Percentiles rank a stretch among this genome's conserved stretches.
These are phyloP conservation scores for Philotrypesis tridentata DNA, from an alignment of 1,140 invertebrate species.

Conservation along the genomic window DNA sequence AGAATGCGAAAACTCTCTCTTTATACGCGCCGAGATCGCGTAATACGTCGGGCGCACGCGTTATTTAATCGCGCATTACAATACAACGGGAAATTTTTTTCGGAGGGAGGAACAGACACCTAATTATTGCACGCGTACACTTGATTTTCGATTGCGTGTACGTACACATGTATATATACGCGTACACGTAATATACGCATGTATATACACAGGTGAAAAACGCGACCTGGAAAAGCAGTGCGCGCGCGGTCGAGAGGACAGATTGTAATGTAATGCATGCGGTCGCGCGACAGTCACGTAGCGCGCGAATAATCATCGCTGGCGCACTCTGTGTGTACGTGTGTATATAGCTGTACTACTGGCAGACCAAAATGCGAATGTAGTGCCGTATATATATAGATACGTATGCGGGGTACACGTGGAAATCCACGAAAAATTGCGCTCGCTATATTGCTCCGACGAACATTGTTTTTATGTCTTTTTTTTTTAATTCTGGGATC, in stretches of 20 bases:
- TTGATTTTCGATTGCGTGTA: too few species aligned
- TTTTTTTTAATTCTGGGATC: too few species aligned
- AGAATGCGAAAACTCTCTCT: too few species aligned
- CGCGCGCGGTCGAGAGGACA: neutral
- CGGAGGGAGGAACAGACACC: neutral
- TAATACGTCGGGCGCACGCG: neutral
- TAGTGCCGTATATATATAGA: neutral
- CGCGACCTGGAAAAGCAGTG: neutral
- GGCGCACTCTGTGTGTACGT: neutral
- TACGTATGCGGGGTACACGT: neutral
- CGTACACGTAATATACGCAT: neutral
- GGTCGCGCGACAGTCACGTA: conserved; percentile 15
- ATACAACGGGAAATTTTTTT: neutral
- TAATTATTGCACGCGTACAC: neutral
- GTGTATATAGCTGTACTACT: neutral
- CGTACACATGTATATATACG: neutral
- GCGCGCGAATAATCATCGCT: conserved; percentile 11
- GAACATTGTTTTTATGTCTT: too few species aligned
- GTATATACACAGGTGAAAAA: too few species aligned
- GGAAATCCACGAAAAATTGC: too few species aligned
- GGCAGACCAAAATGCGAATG: too few species aligned
- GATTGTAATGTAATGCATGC: conserved; percentile 2
- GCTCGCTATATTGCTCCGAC: too few species aligned
- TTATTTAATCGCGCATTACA: too few species aligned
- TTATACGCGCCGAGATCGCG: too few species aligned